Conservation (phyloP, 2,113 vertebrate genomes). For the Synchiropus splendidus region DNA sequence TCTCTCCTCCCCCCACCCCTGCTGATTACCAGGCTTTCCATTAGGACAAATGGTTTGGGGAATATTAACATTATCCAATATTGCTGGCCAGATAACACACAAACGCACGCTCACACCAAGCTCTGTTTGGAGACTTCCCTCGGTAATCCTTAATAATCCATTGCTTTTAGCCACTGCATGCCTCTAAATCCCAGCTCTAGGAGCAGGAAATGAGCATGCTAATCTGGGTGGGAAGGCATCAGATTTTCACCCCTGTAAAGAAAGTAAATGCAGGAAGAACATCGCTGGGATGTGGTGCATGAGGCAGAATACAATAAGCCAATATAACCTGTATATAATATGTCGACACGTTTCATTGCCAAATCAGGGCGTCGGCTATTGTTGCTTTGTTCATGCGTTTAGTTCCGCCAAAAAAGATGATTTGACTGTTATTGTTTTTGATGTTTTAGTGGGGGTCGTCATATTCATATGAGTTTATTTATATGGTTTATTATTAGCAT, state of each 20-base stretch:
- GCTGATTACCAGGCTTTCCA: constrained; percentile 32
- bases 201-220: constrained; percentile 50
- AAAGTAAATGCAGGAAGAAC: constrained; percentile 26
- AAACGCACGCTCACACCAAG: constrained; percentile 9
- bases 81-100: constrained; percentile 28
- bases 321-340: too few relatives aligned
- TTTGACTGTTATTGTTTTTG: too few relatives aligned
- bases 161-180: constrained; percentile 60
- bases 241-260: constrained; percentile 41
- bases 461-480: too few relatives aligned
- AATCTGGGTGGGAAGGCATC: constrained; percentile 51
- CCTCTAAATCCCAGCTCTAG: constrained; percentile 52
- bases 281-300: not conserved
- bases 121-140: constrained; percentile 48
- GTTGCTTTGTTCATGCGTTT: too few relatives aligned
- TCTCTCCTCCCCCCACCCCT: constrained; percentile 16
- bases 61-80: constrained; percentile 32
- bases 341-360: too few relatives aligned
- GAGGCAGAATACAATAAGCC: too few relatives aligned
- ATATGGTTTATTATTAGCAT: too few relatives aligned
- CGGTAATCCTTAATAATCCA: constrained; percentile 64
- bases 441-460: too few relatives aligned
- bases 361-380: too few relatives aligned
- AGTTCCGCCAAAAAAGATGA: too few relatives aligned
- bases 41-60: constrained; percentile 22